Evolutionary conservation across 2,888 invertebrate species (phyloP).

Genomic region (Strigamia maritima): DNA sequence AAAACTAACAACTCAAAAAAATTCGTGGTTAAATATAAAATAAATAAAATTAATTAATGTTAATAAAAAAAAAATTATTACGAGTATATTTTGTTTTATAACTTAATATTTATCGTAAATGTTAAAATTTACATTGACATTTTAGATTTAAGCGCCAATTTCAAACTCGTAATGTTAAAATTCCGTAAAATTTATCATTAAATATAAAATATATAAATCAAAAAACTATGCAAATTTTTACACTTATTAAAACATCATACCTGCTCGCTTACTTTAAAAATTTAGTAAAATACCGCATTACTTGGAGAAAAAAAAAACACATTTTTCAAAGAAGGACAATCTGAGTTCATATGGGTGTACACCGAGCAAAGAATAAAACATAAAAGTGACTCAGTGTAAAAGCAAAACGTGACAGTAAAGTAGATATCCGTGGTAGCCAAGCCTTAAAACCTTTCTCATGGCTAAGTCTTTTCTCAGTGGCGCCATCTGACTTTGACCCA

Average conservation of each 20-base stretch:
- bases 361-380: not conserved
- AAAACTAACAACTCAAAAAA: not conserved
- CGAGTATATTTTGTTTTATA: too few species aligned
- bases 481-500: conserved; percentile 19
- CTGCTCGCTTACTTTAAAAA: too few species aligned
- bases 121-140: not conserved
- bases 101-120: too few species aligned
- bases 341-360: not conserved
- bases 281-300: too few species aligned
- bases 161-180: not conserved
- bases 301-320: not conserved
- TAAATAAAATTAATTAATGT: not conserved
- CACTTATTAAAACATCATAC: too few species aligned
- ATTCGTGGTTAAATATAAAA: not conserved
- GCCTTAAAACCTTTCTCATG: not conserved
- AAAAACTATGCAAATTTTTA: too few species aligned
- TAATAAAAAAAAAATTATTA: too few species aligned
- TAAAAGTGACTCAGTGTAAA: not conserved
- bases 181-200: not conserved
- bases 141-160: not conserved
- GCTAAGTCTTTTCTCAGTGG: conserved; percentile 15
- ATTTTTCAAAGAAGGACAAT: not conserved
- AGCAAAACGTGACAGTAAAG: not conserved
- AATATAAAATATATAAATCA: not conserved
- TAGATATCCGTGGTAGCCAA: conserved; percentile 15